Base-by-base conservation (phyloP, 37 sponge, comb jelly and placozoan genomes). In the Chondrilla cf. caribensis region DNA sequence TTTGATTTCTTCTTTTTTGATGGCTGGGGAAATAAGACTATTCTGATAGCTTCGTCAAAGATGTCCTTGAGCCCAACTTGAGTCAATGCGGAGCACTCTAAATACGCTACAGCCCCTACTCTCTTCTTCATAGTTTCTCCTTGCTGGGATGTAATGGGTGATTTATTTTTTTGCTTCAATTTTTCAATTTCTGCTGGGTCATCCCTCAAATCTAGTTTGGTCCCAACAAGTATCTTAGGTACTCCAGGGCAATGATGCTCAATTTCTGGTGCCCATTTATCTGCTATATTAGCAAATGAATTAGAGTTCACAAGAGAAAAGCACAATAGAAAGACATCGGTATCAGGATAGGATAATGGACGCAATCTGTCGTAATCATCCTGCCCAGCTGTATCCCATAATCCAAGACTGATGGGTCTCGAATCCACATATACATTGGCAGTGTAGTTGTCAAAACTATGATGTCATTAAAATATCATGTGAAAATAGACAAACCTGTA, bases 321-420 rank as follows among this genome's bases (percentile, higher is more conserved):
- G 60, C 96, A 95, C 25, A 95, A 84, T 17, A 95, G 86, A 62
- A 95, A 95, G 51, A 95, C 92, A 79, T 95, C 92, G 11, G 95
- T 95, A 73, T 90, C 89, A 0, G 95, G 95, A 54, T 95, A 95
- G 28, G 95, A 95, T 3, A 95, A 86, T 4, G 96, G 96, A 6
- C 96, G 90, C 17, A 95, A 79, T 38, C 93, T 58, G 58, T 95
- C 96, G 57, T 95, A 95, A 75, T 95, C 96, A 37, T 92, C 97
- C 64, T 96, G 97, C 22, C 97, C 97, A 58, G 95, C 94, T 58
- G 97, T 93, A 62, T 96, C 97, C 97, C 97, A 96, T 4, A 96
- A 73, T 3, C 97, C 97, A 0, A 96, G 67, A 71, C 92, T 90
- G 42, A 93, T 84, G 28, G 91, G 93, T 35, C 88, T 79, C 33